Conservation (phyloP, 1,140 invertebrate species). For the Drosophila tropicalis region DNA sequence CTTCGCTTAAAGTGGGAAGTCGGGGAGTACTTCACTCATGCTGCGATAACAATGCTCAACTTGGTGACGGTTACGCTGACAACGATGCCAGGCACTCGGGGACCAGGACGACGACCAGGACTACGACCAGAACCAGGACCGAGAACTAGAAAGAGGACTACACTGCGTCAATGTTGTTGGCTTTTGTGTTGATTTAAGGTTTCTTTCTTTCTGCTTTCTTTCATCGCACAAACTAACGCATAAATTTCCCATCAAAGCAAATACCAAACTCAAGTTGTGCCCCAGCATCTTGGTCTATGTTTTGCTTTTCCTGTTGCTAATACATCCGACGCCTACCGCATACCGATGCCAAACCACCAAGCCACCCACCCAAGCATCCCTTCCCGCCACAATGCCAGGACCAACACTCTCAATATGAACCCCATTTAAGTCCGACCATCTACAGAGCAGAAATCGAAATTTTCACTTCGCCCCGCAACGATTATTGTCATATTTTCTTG, state of each 20-base stretch:
- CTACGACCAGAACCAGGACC: neutral
- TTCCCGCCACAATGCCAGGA: neutral
- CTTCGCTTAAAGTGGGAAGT: neutral
- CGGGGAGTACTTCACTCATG: neutral
- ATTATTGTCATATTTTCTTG: conserved; percentile 17
- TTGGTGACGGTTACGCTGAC: conserved; percentile 8
- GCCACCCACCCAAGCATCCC: neutral
- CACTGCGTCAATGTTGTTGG: conserved; percentile 12
- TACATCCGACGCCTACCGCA: conserved; percentile 5
- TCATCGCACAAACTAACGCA: conserved; percentile 8
- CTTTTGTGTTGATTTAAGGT: conserved; percentile 23
- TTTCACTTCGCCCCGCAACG: conserved; percentile 7
- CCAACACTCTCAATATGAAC: neutral
- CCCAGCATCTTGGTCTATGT: conserved; percentile 2
- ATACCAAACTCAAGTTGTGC: conserved; percentile 3
- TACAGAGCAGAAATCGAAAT: conserved; percentile 5
- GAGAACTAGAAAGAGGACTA: neutral
- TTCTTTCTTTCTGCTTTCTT: conserved; percentile 1
- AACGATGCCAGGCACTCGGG: neutral
- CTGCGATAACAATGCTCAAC: neutral
- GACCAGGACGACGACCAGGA: neutral
- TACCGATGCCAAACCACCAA: neutral
- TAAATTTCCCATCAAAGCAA: conserved; percentile 14
- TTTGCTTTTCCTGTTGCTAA: conserved; percentile 11
- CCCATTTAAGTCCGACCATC: neutral